Conservation (phyloP, 2,797 vertebrate genomes). For the Meriones psammophilus region DNA sequence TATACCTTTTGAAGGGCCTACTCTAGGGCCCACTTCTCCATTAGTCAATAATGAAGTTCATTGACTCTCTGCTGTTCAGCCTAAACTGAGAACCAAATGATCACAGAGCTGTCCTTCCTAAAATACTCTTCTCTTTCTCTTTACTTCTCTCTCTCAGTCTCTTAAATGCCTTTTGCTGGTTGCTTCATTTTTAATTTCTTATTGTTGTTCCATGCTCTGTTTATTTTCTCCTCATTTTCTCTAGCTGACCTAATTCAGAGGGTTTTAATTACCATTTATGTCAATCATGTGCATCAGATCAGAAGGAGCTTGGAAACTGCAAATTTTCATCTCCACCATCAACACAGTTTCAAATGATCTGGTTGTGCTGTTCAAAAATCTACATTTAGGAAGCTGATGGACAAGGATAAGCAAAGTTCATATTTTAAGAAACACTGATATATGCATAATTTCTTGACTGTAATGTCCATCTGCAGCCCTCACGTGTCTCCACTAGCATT, state of each 20-base stretch:
- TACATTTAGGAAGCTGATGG: neutral
- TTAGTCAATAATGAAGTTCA: conserved; percentile 94
- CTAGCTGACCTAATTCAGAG: neutral
- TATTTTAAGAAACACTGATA: neutral
- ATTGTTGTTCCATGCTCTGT: neutral
- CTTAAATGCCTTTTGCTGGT: neutral
- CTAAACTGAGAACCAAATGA: conserved; percentile 98
- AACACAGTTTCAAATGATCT: neutral
- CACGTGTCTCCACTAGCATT: neutral
- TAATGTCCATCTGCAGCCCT: neutral
- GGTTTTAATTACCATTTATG: neutral
- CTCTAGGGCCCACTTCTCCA: conserved; percentile 95
- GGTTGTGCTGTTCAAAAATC: neutral
- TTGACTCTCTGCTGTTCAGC: conserved; percentile 96
- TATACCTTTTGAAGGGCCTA: conserved; percentile 99
- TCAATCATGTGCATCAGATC: neutral
- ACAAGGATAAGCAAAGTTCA: neutral
- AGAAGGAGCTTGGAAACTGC: neutral
- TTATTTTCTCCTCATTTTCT: neutral
- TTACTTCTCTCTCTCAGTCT: neutral
- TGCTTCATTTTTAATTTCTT: neutral
- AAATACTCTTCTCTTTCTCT: neutral
- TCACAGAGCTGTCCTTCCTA: neutral
- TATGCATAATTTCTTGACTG: neutral
- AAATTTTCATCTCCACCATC: neutral